Conservation (phyloP, 2,797 vertebrate species). For the Eulemur rubriventer region DNA sequence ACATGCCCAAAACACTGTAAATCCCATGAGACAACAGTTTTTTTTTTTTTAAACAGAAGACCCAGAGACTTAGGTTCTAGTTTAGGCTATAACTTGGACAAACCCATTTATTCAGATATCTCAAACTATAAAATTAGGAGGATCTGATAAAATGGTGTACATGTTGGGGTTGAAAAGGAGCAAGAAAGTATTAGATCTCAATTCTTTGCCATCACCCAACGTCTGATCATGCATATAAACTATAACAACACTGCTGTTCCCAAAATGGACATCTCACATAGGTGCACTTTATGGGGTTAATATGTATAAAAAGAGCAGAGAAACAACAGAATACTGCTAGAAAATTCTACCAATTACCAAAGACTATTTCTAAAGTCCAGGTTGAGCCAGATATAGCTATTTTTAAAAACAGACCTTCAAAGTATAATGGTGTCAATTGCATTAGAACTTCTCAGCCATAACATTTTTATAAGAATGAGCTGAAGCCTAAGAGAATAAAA, state of each 20-base stretch:
- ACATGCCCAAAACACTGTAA: not conserved
- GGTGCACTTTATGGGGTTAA: not conserved
- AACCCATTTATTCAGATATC: not conserved
- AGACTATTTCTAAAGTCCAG: not conserved
- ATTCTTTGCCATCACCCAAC: not conserved
- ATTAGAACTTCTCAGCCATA: not conserved
- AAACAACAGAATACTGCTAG: not conserved
- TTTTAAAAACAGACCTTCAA: not conserved
- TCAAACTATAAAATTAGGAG: not conserved
- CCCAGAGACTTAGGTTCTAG: not conserved
- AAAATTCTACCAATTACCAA: not conserved
- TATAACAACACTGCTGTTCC: not conserved
- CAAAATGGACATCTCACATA: not conserved
- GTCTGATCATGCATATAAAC: not conserved
- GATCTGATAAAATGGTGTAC: not conserved
- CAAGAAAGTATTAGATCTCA: not conserved
- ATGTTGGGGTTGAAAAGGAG: not conserved
- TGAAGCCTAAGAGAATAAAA: not conserved
- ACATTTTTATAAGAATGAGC: not conserved
- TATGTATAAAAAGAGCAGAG: not conserved
- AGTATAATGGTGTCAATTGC: not conserved
- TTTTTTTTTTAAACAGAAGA: not conserved
- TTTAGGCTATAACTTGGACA: not conserved
- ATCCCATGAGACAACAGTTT: not conserved
- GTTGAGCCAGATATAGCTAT: not conserved